Evolutionary conservation across 2,797 vertebrate genomes (phyloP).

Genomic region (Chloroceryle inda): DNA sequence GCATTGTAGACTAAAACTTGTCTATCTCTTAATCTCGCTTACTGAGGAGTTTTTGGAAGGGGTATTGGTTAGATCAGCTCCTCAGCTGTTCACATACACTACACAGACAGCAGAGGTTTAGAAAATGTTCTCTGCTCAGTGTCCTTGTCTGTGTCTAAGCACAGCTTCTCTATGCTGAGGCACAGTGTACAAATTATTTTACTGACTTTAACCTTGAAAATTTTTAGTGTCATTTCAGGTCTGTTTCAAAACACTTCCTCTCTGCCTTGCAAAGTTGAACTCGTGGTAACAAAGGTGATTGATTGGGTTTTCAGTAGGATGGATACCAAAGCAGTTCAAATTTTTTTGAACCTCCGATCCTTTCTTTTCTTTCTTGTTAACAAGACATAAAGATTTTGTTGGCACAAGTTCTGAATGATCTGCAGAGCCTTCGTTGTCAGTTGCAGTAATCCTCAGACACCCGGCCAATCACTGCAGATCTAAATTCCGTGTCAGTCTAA

Average conservation of each 20-base stretch:
- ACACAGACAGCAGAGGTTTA: neutral
- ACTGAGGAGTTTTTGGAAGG: neutral
- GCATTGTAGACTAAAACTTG: neutral
- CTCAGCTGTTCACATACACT: neutral
- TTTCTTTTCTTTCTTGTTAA: conserved; percentile 15
- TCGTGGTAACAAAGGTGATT: conserved; percentile 1
- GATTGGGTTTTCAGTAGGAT: conserved; percentile 13
- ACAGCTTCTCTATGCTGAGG: neutral
- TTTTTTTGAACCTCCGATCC: neutral
- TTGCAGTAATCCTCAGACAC: conserved; percentile 9
- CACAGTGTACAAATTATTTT: neutral
- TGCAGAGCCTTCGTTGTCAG: neutral
- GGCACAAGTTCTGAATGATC: neutral
- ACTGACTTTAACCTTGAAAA: conserved; percentile 41
- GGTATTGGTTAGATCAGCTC: neutral
- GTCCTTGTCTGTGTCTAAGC: neutral
- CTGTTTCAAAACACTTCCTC: conserved; percentile 25
- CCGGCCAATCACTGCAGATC: neutral
- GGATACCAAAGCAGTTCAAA: neutral
- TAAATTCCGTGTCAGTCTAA: neutral
- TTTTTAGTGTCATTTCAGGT: conserved; percentile 21
- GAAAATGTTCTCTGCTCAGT: neutral
- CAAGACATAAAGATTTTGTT: neutral
- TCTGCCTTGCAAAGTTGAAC: conserved; percentile 22
- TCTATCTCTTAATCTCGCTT: neutral